Conservation (phyloP, 1,140 invertebrate genomes). For the Vollenhovia emeryi region DNA sequence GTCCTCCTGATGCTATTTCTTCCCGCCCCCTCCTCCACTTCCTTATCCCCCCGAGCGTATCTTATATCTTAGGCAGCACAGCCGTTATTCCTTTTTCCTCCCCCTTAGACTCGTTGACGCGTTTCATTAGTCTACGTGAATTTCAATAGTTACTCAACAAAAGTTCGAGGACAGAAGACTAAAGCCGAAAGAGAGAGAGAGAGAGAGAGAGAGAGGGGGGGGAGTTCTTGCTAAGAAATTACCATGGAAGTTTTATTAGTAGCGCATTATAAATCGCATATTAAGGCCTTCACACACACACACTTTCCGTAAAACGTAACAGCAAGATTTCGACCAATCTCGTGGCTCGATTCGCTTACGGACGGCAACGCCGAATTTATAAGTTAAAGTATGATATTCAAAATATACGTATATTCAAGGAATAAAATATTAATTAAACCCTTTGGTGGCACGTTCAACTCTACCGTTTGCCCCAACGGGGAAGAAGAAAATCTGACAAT, state of each 20-base stretch:
- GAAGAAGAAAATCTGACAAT: too few relatives aligned
- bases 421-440: background rate
- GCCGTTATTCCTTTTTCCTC: conserved; percentile 68
- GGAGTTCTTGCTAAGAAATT: background rate
- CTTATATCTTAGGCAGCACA: conserved; percentile 68
- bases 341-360: too few relatives aligned
- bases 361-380: too few relatives aligned
- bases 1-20: conserved; percentile 60
- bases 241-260: background rate
- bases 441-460: too few relatives aligned
- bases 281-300: too few relatives aligned
- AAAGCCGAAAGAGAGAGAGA: background rate
- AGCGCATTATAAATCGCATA: background rate
- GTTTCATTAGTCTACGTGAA: conserved; percentile 59
- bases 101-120: conserved; percentile 23
- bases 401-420: background rate
- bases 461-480: too few relatives aligned
- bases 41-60: conserved; percentile 53
- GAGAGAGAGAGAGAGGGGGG: too few relatives aligned
- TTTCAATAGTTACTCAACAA: conserved; percentile 59
- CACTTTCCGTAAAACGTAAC: too few relatives aligned
- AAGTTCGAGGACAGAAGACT: background rate
- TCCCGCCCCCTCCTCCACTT: conserved; percentile 31
- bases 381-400: background rate
- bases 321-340: too few relatives aligned